Evolutionary conservation across 2,888 invertebrate species (phyloP), one percentile per base, ranked within the genome.

Genomic region (Ctena decussata): DNA sequence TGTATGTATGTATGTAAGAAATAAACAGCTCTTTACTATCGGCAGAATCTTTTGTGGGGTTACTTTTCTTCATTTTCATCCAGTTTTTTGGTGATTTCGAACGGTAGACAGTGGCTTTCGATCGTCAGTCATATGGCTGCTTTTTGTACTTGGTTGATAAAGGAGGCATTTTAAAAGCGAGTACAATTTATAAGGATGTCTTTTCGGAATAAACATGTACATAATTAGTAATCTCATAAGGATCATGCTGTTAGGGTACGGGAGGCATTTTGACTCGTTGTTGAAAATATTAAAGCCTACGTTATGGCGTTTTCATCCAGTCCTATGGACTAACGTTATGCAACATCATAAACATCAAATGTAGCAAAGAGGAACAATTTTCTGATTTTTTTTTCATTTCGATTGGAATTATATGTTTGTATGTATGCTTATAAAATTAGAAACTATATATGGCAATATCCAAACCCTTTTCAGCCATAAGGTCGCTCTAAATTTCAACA

Each of bases 1-100:
- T 89, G 89, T 86, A 86, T 89, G 89, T 86, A 86, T 88, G 88
- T 86, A 86, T 89, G 89, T 86, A 84, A 86, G 89, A 82, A 84
- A 86, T 84, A 82, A 84, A 89, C 84, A 77, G 35, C 74, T 78
- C 71, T 77, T 76, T 85, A 82, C 49, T 77, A 76, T 77, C 77
- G 82, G 82, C 84, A 83, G 85, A 84, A 82, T 81, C 60, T 72
- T 83, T 88, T 85, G 65, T 80, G 85, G 82, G 88, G 85, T 88
- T 85, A 88, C 88, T 85, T 77, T 30, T 46, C 77, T 65, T 30
- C 65, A 65, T 65, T 65, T 65, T 65, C 65, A 65, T 65, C 65
- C 35, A 32, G 35, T 35, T 65, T 53, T n/a, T n/a, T n/a, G n/a
- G n/a, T 53, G 53, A 53, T 53, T 65, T 65, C 65, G 35, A 65